Base-by-base conservation (phyloP, 1,140 invertebrate genomes). In the Penaeus indicus region DNA sequence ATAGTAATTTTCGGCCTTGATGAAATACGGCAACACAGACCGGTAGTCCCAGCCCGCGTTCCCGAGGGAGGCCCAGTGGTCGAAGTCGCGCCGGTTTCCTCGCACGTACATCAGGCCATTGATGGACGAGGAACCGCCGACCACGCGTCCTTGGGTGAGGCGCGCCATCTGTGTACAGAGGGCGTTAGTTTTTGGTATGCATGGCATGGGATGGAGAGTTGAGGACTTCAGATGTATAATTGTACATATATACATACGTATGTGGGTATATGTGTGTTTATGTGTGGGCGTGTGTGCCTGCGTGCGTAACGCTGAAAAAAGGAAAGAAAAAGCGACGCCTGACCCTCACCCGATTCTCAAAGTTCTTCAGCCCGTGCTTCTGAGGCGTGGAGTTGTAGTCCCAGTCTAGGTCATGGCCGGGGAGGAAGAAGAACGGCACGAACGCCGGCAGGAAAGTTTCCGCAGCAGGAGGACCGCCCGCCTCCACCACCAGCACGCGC, bases 61-160 rank as follows among this genome's bases (percentile, higher is more conserved):
- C 0, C 98, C 98, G 77, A 96, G 93, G 13, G 93, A 93, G 25
- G 96, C 96, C 98, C 98, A 99, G 18, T 96, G 94, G 92, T 99
- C 97, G 93, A 98, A 99, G 92, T 99, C 98, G 69, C 94, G 95
- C 13, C 95, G 95, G 92, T 99, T 98, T 32, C 98, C 98, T 67
- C 98, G 95, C 0, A 98, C 96, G 93, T 99, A 99, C 16, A 99
- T 95, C 97, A 98, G 98, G 3, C 97, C 97, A 93, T 99, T 99
- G 1, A 99, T 94, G 0, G 98, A 97, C 69, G 97, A 98, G 54
- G 97, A 97, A 19, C 98, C 98, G 27, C 94, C 95, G 81, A 94
- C 84, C 21, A 91, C 91, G 88, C 90, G 81, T 54, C 92, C 92
- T 62, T 92, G 90, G 47, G 82, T 64, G 27, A 10, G 4, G 19